Percentiles rank a stretch among this genome's conserved stretches.
These are phyloP conservation scores for Thalassophryne amazonica DNA, from an alignment of 2,797 vertebrate species.

Conservation along the genomic window DNA sequence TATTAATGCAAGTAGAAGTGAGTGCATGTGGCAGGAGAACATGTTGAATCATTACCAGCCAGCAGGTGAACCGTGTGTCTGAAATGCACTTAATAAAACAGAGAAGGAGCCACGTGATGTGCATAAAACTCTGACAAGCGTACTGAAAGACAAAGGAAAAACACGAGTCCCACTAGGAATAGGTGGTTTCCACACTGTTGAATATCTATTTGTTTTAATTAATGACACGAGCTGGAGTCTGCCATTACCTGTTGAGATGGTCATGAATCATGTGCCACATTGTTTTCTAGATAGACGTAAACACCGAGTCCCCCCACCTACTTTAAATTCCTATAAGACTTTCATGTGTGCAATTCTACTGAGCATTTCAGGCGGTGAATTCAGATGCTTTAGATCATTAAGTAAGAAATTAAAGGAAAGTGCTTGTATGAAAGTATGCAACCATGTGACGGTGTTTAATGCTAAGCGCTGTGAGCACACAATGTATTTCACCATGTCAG, in stretches of 20 bases:
- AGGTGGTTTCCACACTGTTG: conserved; percentile 18
- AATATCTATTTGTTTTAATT: conserved; percentile 32
- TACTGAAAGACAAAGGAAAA: conserved; percentile 16
- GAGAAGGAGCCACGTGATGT: neutral
- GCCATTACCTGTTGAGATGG: neutral
- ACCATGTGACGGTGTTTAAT: conserved; percentile 72
- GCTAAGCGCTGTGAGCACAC: conserved; percentile 50
- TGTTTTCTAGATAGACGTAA: neutral
- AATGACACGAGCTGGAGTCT: conserved; percentile 1
- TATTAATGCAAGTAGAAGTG: conserved; percentile 24
- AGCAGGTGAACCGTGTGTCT: conserved; percentile 29
- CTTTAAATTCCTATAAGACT: conserved; percentile 4
- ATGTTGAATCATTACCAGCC: conserved; percentile 31
- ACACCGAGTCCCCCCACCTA: neutral
- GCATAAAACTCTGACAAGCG: conserved; percentile 17
- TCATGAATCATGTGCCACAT: neutral
- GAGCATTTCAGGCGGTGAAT: conserved; percentile 7
- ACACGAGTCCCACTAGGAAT: conserved; percentile 7
- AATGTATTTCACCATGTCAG: conserved; percentile 30
- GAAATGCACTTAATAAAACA: conserved; percentile 15
- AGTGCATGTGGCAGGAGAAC: conserved; percentile 30
- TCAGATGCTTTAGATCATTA: conserved; percentile 4
- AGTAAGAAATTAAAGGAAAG: conserved; percentile 34
- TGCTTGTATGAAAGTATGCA: conserved; percentile 46
- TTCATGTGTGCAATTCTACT: conserved; percentile 2